Percentiles rank a stretch among this genome's conserved stretches.
Conservation (phyloP, 2,888 invertebrate genomes). For the Erebia aethiops region DNA sequence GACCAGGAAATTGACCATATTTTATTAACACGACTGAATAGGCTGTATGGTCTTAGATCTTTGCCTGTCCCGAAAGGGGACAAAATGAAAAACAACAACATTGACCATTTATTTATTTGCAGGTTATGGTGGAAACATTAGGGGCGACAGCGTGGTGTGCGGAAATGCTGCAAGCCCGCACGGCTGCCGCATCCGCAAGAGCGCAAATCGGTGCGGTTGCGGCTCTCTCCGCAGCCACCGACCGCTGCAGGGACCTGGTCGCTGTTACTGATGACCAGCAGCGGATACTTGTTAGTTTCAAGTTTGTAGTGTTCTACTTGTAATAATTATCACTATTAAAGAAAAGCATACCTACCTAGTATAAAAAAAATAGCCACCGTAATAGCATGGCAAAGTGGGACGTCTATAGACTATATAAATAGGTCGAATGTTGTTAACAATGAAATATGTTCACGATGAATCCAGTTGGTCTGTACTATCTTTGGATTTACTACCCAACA, state of each 20-base stretch:
- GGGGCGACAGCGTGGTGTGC: constrained; percentile 84
- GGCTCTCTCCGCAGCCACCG: constrained; percentile 92
- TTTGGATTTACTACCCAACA: too few relatives aligned
- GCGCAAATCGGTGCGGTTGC: constrained; percentile 91
- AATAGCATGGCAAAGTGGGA: too few relatives aligned
- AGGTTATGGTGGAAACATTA: constrained; percentile 87
- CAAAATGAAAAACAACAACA: too few relatives aligned
- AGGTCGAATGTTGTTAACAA: too few relatives aligned
- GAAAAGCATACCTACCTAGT: neutral
- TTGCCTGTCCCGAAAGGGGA: too few relatives aligned
- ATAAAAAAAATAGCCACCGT: too few relatives aligned
- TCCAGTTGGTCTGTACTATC: too few relatives aligned
- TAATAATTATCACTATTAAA: neutral
- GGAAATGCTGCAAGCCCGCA: constrained; percentile 90
- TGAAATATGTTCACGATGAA: too few relatives aligned
- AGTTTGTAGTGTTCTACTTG: constrained; percentile 9
- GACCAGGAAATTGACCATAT: too few relatives aligned
- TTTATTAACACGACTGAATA: too few relatives aligned
- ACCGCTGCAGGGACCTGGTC: constrained; percentile 92
- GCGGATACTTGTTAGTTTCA: constrained; percentile 87
- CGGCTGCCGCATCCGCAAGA: constrained; percentile 89
- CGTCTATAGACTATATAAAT: too few relatives aligned
- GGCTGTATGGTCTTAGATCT: too few relatives aligned
- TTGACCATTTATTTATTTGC: constrained; percentile 28
- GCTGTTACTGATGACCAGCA: constrained; percentile 94